Evolutionary conservation across 2,113 vertebrate genomes (phyloP), one percentile per base, ranked within the genome.

Genomic region (Ancistrus triradiatus): DNA sequence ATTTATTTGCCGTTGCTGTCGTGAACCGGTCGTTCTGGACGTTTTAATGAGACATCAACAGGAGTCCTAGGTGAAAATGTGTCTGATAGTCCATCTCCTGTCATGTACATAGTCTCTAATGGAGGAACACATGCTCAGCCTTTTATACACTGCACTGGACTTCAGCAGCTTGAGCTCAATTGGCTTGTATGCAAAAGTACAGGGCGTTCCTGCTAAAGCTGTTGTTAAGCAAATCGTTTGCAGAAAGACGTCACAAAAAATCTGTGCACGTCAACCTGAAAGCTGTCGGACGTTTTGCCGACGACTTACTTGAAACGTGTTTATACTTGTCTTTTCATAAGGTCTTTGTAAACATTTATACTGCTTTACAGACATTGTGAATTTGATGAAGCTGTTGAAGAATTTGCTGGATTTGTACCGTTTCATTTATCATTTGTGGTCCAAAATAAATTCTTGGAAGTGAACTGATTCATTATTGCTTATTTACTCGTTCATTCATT

Each of bases 291-390:
- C 62, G 28, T 59, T 59, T 53, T 64, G 17, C 28, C 22, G n/a
- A 63, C 63, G 37, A 33, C 42, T 68, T 71, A 75, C 58, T 72
- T 72, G 65, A 72, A 74, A 72, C 10, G 53, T 50, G 40, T 60
- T 65, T 52, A 58, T 63, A 59, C 44, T 33, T 51, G 33, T 49
- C 50, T 8, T 48, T 75, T 71, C 60, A 61, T n/a, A 52, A 42
- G 37, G 25, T 57, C 40, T 48, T 72, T 65, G 18, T 63, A 62
- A 14, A 68, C 50, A 69, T 72, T 69, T 63, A 48, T 47, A 74
- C 17, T 49, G 27, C 17, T 48, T 69, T 43, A 37, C 14, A 68
- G 46, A 72, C 13, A 35, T 28, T 55, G 22, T 46, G 4, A n/a
- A 48, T 14, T 13, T 49, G 43, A 65, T 62, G 21, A 63, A 55